phyloP scores from a whole-genome alignment of 1,140 invertebrate species.

The Bombus fervidus region DNA sequence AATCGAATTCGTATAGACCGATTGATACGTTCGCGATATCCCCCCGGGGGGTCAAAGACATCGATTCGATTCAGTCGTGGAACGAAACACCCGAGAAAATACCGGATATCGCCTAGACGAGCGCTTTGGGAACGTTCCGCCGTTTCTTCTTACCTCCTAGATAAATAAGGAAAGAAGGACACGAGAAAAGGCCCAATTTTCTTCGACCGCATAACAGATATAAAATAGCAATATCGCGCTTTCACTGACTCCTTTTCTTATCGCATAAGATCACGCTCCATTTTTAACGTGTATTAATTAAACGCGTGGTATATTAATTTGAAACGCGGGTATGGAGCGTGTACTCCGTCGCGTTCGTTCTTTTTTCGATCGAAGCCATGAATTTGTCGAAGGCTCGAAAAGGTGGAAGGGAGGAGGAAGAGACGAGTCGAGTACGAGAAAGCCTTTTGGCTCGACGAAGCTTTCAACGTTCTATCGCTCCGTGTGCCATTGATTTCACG shows the following conservation, averaged over 20 bases:
- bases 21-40: neutral
- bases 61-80: slow-evolving; percentile 10
- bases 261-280: slow-evolving; percentile 9
- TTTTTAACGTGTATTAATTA: slow-evolving; percentile 26
- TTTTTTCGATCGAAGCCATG: slow-evolving; percentile 5
- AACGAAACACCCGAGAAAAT: neutral
- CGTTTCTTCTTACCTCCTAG: neutral
- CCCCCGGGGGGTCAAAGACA: slow-evolving; percentile 11
- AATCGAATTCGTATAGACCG: neutral
- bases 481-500: slow-evolving; percentile 28
- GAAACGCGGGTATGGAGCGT: neutral
- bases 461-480: slow-evolving; percentile 15
- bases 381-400: neutral
- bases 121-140: neutral
- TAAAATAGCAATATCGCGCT: slow-evolving; percentile 18
- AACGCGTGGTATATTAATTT: neutral
- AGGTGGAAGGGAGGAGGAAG: too few species aligned
- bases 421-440: neutral
- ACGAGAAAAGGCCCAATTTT: slow-evolving; percentile 4
- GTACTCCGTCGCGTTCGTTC: neutral
- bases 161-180: too few species aligned
- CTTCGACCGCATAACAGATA: neutral
- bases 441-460: slow-evolving; percentile 13
- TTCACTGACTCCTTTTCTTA: slow-evolving; percentile 17
- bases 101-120: neutral